A percentile compares a stretch with the other conserved stretches of the same genome.
Evolutionary conservation across 2,888 invertebrate genomes (phyloP).

Genomic region (Ctenicera cuprea): DNA sequence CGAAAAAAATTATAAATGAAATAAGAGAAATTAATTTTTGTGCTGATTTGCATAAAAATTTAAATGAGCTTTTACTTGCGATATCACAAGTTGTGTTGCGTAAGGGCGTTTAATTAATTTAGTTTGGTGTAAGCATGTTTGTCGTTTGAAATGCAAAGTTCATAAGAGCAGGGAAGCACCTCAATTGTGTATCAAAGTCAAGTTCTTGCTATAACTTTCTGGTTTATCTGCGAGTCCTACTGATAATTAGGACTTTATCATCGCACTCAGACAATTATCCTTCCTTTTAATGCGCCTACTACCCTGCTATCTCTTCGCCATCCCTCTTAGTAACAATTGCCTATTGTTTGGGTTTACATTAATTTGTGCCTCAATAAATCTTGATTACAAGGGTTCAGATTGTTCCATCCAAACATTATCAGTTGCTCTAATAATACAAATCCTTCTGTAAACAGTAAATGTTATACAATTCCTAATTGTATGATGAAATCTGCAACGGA

Average conservation of each 20-base stretch:
- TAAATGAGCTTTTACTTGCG: neutral
- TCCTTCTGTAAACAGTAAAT: slow-evolving; percentile 41
- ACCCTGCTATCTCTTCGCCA: slow-evolving; percentile 41
- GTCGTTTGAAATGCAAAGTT: slow-evolving; percentile 9
- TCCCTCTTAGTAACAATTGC: slow-evolving; percentile 47
- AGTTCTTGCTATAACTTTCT: slow-evolving; percentile 40
- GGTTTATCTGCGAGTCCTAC: slow-evolving; percentile 41
- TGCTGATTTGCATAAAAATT: slow-evolving; percentile 9
- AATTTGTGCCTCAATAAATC: slow-evolving; percentile 50
- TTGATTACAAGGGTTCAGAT: slow-evolving; percentile 50
- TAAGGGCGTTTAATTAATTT: slow-evolving; percentile 24
- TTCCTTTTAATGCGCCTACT: slow-evolving; percentile 44
- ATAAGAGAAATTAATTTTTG: slow-evolving; percentile 28
- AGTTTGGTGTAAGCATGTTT: slow-evolving; percentile 7
- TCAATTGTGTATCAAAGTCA: slow-evolving; percentile 24
- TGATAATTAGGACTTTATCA: slow-evolving; percentile 48
- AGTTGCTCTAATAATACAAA: slow-evolving; percentile 43
- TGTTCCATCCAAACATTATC: slow-evolving; percentile 46
- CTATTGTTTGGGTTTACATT: slow-evolving; percentile 50
- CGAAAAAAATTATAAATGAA: slow-evolving; percentile 20
- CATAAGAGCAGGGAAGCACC: slow-evolving; percentile 7
- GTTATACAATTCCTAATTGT: slow-evolving; percentile 31
- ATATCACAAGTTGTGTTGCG: neutral
- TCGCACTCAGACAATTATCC: slow-evolving; percentile 48
- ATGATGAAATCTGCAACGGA: slow-evolving; percentile 21